Evolutionary conservation across 2,113 vertebrate species (phyloP), one percentile per base, ranked within the genome.

Genomic region (Cromileptes altivelis): DNA sequence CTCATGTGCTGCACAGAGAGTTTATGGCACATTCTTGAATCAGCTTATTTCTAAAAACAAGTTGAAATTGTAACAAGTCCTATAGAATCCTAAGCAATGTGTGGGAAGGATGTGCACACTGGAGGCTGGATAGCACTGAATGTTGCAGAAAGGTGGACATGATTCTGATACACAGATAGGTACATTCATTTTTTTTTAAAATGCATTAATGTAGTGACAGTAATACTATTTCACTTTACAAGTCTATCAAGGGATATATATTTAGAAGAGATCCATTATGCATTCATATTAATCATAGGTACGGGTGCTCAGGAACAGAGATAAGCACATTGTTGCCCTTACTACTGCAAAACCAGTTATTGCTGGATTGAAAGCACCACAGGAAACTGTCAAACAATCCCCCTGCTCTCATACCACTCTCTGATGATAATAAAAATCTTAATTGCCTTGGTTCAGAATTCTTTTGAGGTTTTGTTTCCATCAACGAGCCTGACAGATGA

Each of bases 401-500:
- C 27, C 30, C 49, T 52, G 23, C 55, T 67, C 37, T 68, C 18
- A 19, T 40, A 56, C 55, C 37, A 30, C 53, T 15, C 19, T 58
- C 45, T 72, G 12, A 70, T 80, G 45, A 57, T 7, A 30, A 78
- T 55, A 57, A 61, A 63, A 60, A 45, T 45, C 3, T 49, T n/a
- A 4, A 17, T 8, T 5, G 58, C n/a, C 21, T 30, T 56, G 23
- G 52, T 52, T 77, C 13, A 17, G 17, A 70, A 52, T 21, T 80
- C 19, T 45, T 70, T 9, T 52, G 73, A 75, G 65, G 63, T 81
- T 79, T 80, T 60, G 23, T 69, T 21, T 42, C 58, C 30, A 58
- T 21, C 53, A 40, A 25, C 49, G 64, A 11, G 8, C n/a, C 17
- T 2, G 56, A 58, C 77, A 70, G 57, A 72, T 23, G 0, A 19